A percentile compares a stretch with the other conserved stretches of the same genome.
phyloP scores from a whole-genome alignment of 2,113 vertebrate genomes.

The Heterotis niloticus region DNA sequence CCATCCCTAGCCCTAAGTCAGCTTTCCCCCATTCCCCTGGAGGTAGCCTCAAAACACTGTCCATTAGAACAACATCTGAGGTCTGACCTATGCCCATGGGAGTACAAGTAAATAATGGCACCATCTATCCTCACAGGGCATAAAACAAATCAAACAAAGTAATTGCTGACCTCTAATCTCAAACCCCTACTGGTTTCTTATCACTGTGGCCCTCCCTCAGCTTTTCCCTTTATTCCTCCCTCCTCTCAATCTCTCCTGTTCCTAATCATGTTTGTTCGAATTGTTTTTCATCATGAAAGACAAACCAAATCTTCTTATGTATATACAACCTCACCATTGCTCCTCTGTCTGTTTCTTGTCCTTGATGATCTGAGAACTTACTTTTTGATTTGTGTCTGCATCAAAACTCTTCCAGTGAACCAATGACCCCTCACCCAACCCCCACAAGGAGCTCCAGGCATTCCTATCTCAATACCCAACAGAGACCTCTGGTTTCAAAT shows the following conservation, averaged over 20 bases:
- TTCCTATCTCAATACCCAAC: not conserved
- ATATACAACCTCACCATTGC: not conserved
- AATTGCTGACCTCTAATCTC: not conserved
- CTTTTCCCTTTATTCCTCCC: not conserved
- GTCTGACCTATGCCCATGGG: too few relatives aligned
- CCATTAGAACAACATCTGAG: too few relatives aligned
- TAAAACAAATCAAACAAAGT: not conserved
- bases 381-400: not conserved
- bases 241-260: too few relatives aligned
- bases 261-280: not conserved
- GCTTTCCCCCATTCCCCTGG: too few relatives aligned
- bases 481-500: not conserved
- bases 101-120: too few relatives aligned
- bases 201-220: not conserved
- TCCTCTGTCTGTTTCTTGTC: not conserved
- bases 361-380: not conserved
- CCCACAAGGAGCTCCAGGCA: not conserved
- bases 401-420: not conserved
- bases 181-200: not conserved
- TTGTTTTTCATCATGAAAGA: constrained; percentile 2
- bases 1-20: too few relatives aligned
- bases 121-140: too few relatives aligned
- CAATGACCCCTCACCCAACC: not conserved
- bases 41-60: too few relatives aligned
- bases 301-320: not conserved